Evolutionary conservation across 2,888 invertebrate genomes (phyloP), one percentile per base, ranked within the genome.

Genomic region (Malthinus flaveolus): DNA sequence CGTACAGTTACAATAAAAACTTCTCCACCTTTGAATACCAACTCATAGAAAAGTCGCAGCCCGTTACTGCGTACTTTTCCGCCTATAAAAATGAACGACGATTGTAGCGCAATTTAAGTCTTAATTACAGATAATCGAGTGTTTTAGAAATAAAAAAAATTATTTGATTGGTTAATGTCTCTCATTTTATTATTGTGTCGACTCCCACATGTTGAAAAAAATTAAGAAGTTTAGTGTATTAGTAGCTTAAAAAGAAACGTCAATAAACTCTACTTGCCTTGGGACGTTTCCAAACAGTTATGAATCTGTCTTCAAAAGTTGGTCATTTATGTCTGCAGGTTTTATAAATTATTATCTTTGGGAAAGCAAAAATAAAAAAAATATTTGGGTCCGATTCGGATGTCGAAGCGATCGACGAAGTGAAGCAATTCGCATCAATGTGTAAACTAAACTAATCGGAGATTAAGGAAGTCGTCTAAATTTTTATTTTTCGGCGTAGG

Each of bases 281-380:
- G 59, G 59, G 50, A 50, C 47, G 54, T 32, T 59, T 59, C 59
- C 59, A 60, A 56, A 56, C 51, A 60, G 60, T 56, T 59, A 60
- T 60, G 60, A 60, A 60, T 60, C 60, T 60, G 51, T 60, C 60
- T 51, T 60, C 60, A 60, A 51, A 60, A 52, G 55, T 60, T 60
- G 51, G 51, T 56, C 60, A 56, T 59, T 59, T 59, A 45, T 48
- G 53, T 55, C 55, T 49, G 48, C 54, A 44, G 55, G 57, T 34
- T 49, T 15, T 33, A 48, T 56, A 56, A 60, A 44, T 56, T 60
- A 60, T 60, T 48, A 48, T 56, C 56, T 36, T 37, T 23, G 23
- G 23, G 23, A 45, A 23, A 35, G 12, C 46, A 15, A 54, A 59
- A 53, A 46, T 32, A 46, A 46, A 46, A 31, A 46, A 42, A 42